These are phyloP conservation scores for Pogonognathellus flavescens DNA, from an alignment of 1,140 invertebrate genomes.

Conservation along the genomic window DNA sequence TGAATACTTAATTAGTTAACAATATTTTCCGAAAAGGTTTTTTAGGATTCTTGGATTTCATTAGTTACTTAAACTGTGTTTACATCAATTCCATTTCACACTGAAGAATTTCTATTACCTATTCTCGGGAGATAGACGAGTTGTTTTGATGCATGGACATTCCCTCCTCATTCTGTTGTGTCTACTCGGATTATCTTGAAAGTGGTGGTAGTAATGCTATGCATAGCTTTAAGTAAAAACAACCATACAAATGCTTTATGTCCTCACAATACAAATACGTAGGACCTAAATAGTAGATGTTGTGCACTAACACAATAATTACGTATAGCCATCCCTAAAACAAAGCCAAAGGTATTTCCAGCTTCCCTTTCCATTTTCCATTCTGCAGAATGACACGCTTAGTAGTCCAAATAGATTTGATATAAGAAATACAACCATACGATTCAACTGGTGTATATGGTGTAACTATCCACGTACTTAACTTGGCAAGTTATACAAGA, in stretches of 20 bases:
- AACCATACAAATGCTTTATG: constrained; percentile 12
- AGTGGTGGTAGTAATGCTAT: not conserved
- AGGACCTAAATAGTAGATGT: too few species aligned
- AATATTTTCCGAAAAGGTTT: constrained; percentile 34
- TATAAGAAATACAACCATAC: too few species aligned
- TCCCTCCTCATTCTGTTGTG: constrained; percentile 15
- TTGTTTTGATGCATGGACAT: constrained; percentile 28
- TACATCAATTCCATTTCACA: not conserved
- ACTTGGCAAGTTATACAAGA: too few species aligned
- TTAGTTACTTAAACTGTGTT: constrained; percentile 30
- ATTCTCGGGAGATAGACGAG: constrained; percentile 31
- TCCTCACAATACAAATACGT: constrained; percentile 24
- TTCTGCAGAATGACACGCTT: not conserved
- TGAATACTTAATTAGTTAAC: constrained; percentile 43
- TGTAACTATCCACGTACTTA: too few species aligned
- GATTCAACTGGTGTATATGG: too few species aligned
- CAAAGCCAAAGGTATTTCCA: constrained; percentile 16
- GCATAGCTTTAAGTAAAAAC: not conserved
- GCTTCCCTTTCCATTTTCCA: not conserved
- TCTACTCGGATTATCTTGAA: constrained; percentile 40
- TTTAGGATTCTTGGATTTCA: constrained; percentile 21
- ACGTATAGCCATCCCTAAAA: not conserved
- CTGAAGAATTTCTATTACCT: constrained; percentile 12
- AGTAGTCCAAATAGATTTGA: not conserved
- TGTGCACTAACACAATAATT: too few species aligned